Evolutionary conservation across 1,140 invertebrate species (phyloP), one percentile per base, ranked within the genome.

Genomic region (Ceratosolen solmsi): DNA sequence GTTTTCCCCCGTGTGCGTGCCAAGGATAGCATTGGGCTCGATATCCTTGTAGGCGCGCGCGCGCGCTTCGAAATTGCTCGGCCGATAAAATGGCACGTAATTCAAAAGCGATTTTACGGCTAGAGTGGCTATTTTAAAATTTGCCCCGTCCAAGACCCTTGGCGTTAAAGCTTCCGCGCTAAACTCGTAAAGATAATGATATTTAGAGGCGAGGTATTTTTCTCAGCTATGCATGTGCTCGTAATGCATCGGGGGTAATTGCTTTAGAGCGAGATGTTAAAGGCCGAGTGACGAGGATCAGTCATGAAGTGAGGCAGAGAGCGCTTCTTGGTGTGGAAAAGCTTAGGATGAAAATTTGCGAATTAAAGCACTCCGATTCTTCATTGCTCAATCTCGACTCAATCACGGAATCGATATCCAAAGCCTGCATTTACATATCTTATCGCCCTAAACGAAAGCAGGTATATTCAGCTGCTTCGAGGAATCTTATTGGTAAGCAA

Each of bases 71-170:
- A 65, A 65, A 65, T 65, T 65, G 30, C 30, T 4, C 27, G 30
- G n/a, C 60, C 60, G 30, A 65, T 20, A 15, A 65, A 65, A 22
- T 20, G 60, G 17, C 30, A 36, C 60, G 60, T 65, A 20, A 65
- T 65, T 65, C 60, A 65, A 65, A 65, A 65, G n/a, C 13, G 13
- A 65, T 65, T 65, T 36, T 65, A 65, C 60, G 60, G 60, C 20
- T 65, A 36, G 30, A 33, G 60, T 13, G 15, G 60, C 60, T 65
- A 65, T 65, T 65, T 65, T 65, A 20, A 65, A 65, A 65, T 36
- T 36, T 65, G 60, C 30, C 11, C 30, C 25, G 27, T 17, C 60
- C 30, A 65, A 65, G 27, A 36, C 30, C 17, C 25, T 15, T 65
- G 30, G 60, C 8, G 15, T 8, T 1, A 36, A 13, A 9, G 60